Conservation (phyloP, 2,888 invertebrate species). For the Amblyjoppa proteus region DNA sequence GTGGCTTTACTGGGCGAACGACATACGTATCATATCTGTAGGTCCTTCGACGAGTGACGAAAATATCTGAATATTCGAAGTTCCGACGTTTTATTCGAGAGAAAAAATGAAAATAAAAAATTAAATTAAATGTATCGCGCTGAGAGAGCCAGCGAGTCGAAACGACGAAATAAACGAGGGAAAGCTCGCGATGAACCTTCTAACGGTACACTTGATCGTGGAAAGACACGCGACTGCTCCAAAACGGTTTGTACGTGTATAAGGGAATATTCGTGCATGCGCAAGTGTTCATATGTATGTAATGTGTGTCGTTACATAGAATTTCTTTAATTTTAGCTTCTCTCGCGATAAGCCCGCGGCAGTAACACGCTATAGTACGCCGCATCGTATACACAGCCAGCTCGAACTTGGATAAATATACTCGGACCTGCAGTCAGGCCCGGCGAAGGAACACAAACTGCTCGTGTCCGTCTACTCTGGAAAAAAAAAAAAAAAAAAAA, state of each 20-base stretch:
- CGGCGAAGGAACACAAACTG: not conserved
- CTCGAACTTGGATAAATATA: constrained; percentile 26
- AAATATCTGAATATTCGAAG: not conserved
- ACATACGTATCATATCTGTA: too few species aligned
- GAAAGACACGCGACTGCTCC: constrained; percentile 22
- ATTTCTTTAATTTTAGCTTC: constrained; percentile 20
- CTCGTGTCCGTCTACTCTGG: not conserved
- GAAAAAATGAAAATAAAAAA: not conserved
- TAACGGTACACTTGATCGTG: constrained; percentile 25
- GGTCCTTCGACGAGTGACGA: too few species aligned
- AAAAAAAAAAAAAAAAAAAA: not conserved
- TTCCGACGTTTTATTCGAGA: not conserved
- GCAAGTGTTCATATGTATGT: not conserved
- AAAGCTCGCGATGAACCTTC: constrained; percentile 3
- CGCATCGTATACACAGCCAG: not conserved
- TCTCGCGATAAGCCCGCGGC: not conserved
- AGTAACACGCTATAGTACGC: not conserved
- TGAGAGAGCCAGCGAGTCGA: not conserved
- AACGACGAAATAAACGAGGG: not conserved
- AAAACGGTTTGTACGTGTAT: not conserved
- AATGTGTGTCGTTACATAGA: not conserved
- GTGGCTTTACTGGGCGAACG: not conserved
- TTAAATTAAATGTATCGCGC: not conserved
- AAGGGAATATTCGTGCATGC: not conserved
- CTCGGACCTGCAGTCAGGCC: not conserved